Evolutionary conservation across 2,888 invertebrate species (phyloP), one percentile per base, ranked within the genome.

Genomic region (Synergus umbraculus): DNA sequence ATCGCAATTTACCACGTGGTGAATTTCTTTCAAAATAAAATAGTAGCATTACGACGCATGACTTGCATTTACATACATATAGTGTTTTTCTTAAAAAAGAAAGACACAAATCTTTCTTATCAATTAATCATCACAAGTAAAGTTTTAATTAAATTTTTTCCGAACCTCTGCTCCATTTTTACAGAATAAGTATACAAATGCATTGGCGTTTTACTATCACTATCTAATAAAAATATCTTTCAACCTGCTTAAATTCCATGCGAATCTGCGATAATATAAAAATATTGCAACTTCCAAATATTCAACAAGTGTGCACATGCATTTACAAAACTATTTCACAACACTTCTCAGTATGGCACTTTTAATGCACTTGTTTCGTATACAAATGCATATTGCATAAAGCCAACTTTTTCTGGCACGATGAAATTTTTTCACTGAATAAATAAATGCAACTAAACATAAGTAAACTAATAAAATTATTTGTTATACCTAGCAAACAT

Each of bases 401-500:
- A n/a, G 9, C n/a, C 54, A 54, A n/a, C n/a, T 54, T 54, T 54
- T n/a, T 3, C 3, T 9, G 8, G 2, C 2, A 54, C 9, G 10
- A 15, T 60, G 15, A 13, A 60, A 18, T 43, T 37, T 41, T 66
- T 43, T 37, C 22, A 41, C 13, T 9, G n/a, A 46, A 76, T 44
- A 63, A 44, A 22, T 43, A 58, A 60, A 60, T 22, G 9, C 13
- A 43, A 37, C 37, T 12, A 3, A 60, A 22, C 37, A 67, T 18
- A 41, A 66, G 12, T 60, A 9, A n/a, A 18, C 15, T 7, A 0
- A 49, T n/a, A 76, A 79, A 78, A 82, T 80, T 80, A 77, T 80
- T 79, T 77, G 76, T 66, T 67, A 78, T 63, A 76, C 76, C 64
- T 65, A 81, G 76, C 73, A 65, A 79, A 66, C 66, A 78, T 79